These are phyloP conservation scores for Homalodisca vitripennis DNA, from an alignment of 1,140 invertebrate genomes.

Conservation along the genomic window DNA sequence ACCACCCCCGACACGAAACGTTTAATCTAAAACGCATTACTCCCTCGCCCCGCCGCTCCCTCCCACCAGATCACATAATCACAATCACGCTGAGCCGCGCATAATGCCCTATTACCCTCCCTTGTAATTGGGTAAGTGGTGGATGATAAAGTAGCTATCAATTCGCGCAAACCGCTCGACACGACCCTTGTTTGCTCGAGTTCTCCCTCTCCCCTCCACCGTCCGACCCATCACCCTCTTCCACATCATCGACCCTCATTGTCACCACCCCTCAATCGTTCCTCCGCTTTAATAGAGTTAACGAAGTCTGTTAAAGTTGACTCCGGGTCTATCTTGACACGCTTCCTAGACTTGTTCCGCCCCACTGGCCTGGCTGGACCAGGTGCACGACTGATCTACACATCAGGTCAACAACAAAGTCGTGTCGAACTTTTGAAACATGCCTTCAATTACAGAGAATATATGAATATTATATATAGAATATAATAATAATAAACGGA, in stretches of 20 bases:
- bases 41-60: too few relatives aligned
- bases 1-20: too few relatives aligned
- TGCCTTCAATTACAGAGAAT: too few relatives aligned
- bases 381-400: too few relatives aligned
- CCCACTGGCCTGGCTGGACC: too few relatives aligned
- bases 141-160: background rate
- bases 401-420: too few relatives aligned
- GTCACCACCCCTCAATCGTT: background rate
- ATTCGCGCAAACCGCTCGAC: slow-evolving; percentile 14
- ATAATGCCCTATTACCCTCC: background rate
- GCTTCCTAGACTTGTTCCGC: too few relatives aligned
- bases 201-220: background rate
- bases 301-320: background rate
- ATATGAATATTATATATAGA: too few relatives aligned
- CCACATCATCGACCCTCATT: background rate
- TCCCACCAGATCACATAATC: background rate
- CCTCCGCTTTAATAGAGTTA: slow-evolving; percentile 8
- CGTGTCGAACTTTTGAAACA: too few relatives aligned
- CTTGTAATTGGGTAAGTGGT: too few relatives aligned
- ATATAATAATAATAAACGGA: too few relatives aligned
- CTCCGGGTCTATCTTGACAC: background rate
- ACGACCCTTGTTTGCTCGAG: slow-evolving; percentile 9
- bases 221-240: background rate
- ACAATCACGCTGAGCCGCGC: background rate
- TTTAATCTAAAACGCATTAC: too few relatives aligned